Base-by-base conservation (phyloP, 1,140 invertebrate species). In the Daktulosphaira vitifoliae region DNA sequence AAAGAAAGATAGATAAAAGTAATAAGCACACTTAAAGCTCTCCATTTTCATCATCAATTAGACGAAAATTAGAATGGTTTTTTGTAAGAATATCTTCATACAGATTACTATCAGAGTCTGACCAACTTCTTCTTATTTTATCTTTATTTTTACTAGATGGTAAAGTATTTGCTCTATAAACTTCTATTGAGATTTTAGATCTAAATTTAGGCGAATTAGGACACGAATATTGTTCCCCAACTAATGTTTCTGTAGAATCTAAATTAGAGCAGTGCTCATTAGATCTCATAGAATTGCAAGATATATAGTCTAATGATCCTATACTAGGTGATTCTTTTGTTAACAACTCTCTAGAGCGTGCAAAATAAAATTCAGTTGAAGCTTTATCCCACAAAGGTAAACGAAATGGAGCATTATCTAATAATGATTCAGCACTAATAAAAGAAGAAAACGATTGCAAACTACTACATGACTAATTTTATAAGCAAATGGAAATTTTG, bases 321-420 rank as follows among this genome's bases (percentile, higher is more conserved):
- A 62, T 62, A 48, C 56, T 64, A 4, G 68, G 68, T 15, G 69
- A 68, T 20, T 46, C 49, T 26, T 68, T 65, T 39, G 81, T 81
- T 0, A 86, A 73, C 1, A 86, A 72, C 73, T 86, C 84, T 2
- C 84, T 78, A 0, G 84, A 86, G 68, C 84, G 84, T 4, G 84
- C 83, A 67, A 87, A 86, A 70, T 83, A 84, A 69, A 85, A 85
- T 72, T 87, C 84, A 0, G 84, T 83, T 6, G 82, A 84, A 6
- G 84, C 83, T 73, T 84, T 83, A 71, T 86, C 84, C 81, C 84
- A 87, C 2, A 85, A 72, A 3, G 84, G 84, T 23, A 86, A 73
- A 66, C 83, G 80, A 38, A 83, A 71, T 1, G 78, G 70, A 9
- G 69, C 68, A 15, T 53, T 59, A 8, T 68, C 65, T 37, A 52